phyloP scores from a whole-genome alignment of 1,140 invertebrate species.

The Ganaspis sp. region DNA sequence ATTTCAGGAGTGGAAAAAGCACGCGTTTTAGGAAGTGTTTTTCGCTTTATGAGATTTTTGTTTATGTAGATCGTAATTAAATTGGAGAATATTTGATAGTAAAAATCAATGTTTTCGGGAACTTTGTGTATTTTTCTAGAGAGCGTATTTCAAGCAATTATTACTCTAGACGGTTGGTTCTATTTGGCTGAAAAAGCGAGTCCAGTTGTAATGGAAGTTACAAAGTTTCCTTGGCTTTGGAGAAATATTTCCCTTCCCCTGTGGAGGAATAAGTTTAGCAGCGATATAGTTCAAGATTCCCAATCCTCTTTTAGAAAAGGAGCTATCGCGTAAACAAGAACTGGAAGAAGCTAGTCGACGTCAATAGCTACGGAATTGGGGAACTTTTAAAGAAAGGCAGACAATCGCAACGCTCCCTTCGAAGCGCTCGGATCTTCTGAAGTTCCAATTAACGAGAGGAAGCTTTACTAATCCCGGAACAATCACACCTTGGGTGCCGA shows the following conservation, averaged over 20 bases:
- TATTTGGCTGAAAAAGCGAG: not conserved
- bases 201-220: slow-evolving; percentile 12
- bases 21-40: not conserved
- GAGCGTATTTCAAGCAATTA: not conserved
- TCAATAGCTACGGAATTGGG: slow-evolving; percentile 35
- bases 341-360: not conserved
- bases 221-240: not conserved
- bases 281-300: slow-evolving; percentile 12
- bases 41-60: no score
- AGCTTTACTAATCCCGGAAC: slow-evolving; percentile 68
- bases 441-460: slow-evolving; percentile 69
- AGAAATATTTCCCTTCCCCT: slow-evolving; percentile 16
- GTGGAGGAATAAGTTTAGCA: not conserved
- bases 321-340: slow-evolving; percentile 24
- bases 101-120: not conserved
- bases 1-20: not conserved
- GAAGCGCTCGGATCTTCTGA: slow-evolving; percentile 51
- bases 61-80: no score
- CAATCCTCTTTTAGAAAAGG: slow-evolving; percentile 1
- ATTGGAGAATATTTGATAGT: not conserved
- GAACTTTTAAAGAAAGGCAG: slow-evolving; percentile 53
- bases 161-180: not conserved
- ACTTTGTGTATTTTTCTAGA: not conserved
- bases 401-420: slow-evolving; percentile 46
- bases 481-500: slow-evolving; percentile 66